Evolutionary conservation across 2,888 invertebrate species (phyloP).

Genomic region (Zeuzera pyrina): DNA sequence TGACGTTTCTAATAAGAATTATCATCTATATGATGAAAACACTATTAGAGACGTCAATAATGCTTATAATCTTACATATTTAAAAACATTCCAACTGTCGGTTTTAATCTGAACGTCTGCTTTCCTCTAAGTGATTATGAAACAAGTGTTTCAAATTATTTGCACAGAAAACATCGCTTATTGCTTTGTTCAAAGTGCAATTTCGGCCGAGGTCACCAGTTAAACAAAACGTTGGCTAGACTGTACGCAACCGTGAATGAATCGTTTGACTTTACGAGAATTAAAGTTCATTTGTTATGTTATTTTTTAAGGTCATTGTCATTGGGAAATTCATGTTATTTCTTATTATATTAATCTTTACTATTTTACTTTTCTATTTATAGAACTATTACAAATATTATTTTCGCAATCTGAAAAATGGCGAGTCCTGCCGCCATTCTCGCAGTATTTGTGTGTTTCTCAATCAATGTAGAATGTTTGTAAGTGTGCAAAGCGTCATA

Average conservation of each 20-base stretch:
- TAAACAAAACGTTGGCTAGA: slow-evolving; percentile 56
- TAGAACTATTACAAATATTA: no score
- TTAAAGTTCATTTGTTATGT: slow-evolving; percentile 15
- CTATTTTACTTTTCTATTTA: not conserved
- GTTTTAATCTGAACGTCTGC: no score
- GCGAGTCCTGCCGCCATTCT: slow-evolving; percentile 37
- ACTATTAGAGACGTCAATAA: no score
- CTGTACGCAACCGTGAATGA: slow-evolving; percentile 36
- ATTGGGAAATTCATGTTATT: not conserved
- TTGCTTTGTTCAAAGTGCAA: slow-evolving; percentile 56
- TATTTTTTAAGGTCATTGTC: not conserved
- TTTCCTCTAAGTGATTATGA: no score
- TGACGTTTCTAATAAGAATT: no score
- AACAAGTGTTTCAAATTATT: no score
- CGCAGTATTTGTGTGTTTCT: slow-evolving; percentile 30
- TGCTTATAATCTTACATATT: no score
- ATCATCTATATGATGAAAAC: no score
- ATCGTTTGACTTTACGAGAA: slow-evolving; percentile 22
- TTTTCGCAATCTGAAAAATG: no score
- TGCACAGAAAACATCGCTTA: slow-evolving; percentile 25
- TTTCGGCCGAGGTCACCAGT: slow-evolving; percentile 56
- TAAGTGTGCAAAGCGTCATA: slow-evolving; percentile 34
- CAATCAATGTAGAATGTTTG: slow-evolving; percentile 14
- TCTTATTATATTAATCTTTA: not conserved
- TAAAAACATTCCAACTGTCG: no score